Conservation (phyloP, 1,140 invertebrate species). For the Lamellibrachia luymesi region DNA sequence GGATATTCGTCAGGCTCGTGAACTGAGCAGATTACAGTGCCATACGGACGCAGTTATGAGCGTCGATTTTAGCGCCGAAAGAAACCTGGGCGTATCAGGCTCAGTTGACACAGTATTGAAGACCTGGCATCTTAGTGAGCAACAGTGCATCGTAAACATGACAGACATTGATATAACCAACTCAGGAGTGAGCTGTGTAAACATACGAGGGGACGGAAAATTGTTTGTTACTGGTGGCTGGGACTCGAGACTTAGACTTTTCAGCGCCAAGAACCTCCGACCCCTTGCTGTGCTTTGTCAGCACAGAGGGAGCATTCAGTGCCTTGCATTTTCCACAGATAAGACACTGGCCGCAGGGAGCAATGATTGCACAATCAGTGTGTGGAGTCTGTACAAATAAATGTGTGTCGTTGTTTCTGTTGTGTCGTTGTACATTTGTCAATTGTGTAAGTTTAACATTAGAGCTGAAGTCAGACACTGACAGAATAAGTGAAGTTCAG, state of each 20-base stretch:
- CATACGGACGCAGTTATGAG: conserved; percentile 39
- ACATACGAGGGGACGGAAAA: conserved; percentile 70
- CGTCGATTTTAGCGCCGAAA: conserved; percentile 30
- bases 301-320: conserved; percentile 45
- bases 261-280: conserved; percentile 74
- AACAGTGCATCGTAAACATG: conserved; percentile 22
- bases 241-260: conserved; percentile 75
- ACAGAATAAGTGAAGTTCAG: no score
- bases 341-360: conserved; percentile 42
- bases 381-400: conserved; percentile 46
- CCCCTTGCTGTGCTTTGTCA: conserved; percentile 70
- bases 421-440: not conserved
- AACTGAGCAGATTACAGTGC: conserved; percentile 27
- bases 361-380: conserved; percentile 41
- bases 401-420: not conserved
- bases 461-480: no score
- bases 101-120: conserved; percentile 33
- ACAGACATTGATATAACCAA: conserved; percentile 31
- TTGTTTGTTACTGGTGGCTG: conserved; percentile 74
- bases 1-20: conserved; percentile 32
- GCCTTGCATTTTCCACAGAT: conserved; percentile 37
- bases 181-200: conserved; percentile 58
- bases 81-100: conserved; percentile 34
- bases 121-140: conserved; percentile 27
- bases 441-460: no score